These are phyloP conservation scores for Trissolcus basalis DNA, from an alignment of 1,140 invertebrate species.

Conservation along the genomic window DNA sequence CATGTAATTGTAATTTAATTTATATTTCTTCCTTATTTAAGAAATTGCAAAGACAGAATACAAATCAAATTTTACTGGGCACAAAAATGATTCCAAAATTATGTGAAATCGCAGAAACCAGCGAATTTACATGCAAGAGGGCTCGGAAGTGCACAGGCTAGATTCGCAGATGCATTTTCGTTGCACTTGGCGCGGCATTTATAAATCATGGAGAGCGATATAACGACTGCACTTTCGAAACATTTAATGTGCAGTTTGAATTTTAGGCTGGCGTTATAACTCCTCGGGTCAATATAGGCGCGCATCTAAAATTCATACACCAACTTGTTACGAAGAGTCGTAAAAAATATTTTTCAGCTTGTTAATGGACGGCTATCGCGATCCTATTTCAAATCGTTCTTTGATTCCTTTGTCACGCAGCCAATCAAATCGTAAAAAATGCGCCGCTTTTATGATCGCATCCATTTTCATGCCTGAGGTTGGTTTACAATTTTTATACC, in stretches of 20 bases:
- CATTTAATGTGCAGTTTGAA: constrained; percentile 27
- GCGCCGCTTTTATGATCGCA: too few species aligned
- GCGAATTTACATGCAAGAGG: neutral
- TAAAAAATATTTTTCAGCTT: constrained; percentile 16
- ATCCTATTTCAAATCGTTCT: neutral
- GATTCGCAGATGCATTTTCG: constrained; percentile 32
- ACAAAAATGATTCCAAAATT: too few species aligned
- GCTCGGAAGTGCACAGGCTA: neutral
- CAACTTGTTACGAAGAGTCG: constrained; percentile 15
- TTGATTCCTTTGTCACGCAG: neutral
- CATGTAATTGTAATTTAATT: too few species aligned
- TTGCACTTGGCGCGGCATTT: constrained; percentile 19
- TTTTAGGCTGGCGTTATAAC: constrained; percentile 24
- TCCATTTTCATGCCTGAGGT: too few species aligned
- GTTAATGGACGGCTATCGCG: constrained; percentile 1
- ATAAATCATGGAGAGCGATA: constrained; percentile 33
- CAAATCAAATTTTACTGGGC: too few species aligned
- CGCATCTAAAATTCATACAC: constrained; percentile 3
- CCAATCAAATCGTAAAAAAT: too few species aligned
- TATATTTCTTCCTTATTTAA: too few species aligned
- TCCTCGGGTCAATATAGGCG: constrained; percentile 8
- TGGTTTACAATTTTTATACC: too few species aligned
- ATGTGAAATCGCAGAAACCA: neutral
- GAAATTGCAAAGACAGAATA: too few species aligned
- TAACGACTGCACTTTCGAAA: constrained; percentile 38